A percentile compares a stretch with the other conserved stretches of the same genome.
Evolutionary conservation across 2,113 vertebrate genomes (phyloP).

Genomic region (Ailuropoda melanoleuca): DNA sequence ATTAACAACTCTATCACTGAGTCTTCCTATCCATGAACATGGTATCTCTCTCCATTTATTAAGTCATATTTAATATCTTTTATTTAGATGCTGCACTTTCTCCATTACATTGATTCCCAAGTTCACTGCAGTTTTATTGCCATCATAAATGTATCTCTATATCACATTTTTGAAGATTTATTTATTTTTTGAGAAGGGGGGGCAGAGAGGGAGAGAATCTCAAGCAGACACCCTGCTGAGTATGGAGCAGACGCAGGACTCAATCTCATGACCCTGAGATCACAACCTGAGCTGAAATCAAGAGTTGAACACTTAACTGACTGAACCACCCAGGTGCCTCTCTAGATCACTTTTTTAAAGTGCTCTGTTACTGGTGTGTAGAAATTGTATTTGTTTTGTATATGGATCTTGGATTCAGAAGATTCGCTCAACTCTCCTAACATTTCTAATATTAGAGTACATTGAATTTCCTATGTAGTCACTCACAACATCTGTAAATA

Average conservation of each 20-base stretch:
- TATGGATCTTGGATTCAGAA: not conserved
- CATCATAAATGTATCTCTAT: not conserved
- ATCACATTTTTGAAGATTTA: not conserved
- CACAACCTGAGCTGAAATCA: not conserved
- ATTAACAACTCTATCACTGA: not conserved
- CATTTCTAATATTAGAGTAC: not conserved
- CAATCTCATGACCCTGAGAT: not conserved
- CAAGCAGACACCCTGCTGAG: not conserved
- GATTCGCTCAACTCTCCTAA: not conserved
- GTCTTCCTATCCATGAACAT: not conserved
- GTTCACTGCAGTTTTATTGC: not conserved
- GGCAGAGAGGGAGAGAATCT: not conserved
- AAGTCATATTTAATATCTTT: not conserved
- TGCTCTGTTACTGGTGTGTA: not conserved
- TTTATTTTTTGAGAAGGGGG: not conserved
- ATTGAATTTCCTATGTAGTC: not conserved
- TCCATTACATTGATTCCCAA: not conserved
- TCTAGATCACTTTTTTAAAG: not conserved
- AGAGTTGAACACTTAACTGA: not conserved
- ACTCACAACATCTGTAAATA: not conserved
- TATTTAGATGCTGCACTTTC: not conserved
- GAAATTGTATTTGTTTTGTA: not conserved
- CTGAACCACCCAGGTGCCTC: not conserved
- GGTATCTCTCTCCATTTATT: not conserved
- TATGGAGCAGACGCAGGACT: not conserved